phyloP scores from a whole-genome alignment of 2,888 invertebrate species.

The Zaprionus lineosus region DNA sequence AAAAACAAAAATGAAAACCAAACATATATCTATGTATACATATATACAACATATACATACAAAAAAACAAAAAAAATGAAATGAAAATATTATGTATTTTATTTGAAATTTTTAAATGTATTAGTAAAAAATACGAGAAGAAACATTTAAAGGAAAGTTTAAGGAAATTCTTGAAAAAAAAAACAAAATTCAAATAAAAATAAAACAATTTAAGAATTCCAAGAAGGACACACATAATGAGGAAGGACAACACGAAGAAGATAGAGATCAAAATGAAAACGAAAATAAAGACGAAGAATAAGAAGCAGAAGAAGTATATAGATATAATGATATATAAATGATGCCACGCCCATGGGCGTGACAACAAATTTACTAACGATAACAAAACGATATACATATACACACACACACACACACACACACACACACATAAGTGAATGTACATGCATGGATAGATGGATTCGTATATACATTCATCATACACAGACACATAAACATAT shows the following conservation, averaged over 20 bases:
- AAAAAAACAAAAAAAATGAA: conserved; percentile 42
- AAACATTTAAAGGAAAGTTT: conserved; percentile 28
- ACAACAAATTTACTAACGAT: conserved; percentile 50
- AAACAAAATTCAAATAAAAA: conserved; percentile 12
- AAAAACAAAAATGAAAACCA: conserved; percentile 23
- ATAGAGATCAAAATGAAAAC: no score
- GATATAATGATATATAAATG: not conserved
- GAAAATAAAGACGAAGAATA: no score
- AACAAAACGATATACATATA: conserved; percentile 38
- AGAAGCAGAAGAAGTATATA: not conserved
- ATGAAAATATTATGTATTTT: conserved; percentile 75
- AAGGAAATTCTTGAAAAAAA: conserved; percentile 33
- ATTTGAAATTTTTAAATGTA: conserved; percentile 66
- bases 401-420: conserved; percentile 4
- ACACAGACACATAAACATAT: conserved; percentile 10
- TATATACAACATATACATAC: conserved; percentile 74
- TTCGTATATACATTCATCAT: conserved; percentile 2
- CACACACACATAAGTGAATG: not conserved
- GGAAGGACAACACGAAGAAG: conserved; percentile 9
- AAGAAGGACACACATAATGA: not conserved
- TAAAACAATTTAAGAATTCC: conserved; percentile 6
- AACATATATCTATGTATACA: conserved; percentile 62
- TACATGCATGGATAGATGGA: no score
- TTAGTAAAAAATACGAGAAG: conserved; percentile 45
- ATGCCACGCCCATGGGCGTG: conserved; percentile 23